These are phyloP conservation scores for Mastacembelus armatus DNA, from an alignment of 2,797 vertebrate genomes.

Conservation along the genomic window DNA sequence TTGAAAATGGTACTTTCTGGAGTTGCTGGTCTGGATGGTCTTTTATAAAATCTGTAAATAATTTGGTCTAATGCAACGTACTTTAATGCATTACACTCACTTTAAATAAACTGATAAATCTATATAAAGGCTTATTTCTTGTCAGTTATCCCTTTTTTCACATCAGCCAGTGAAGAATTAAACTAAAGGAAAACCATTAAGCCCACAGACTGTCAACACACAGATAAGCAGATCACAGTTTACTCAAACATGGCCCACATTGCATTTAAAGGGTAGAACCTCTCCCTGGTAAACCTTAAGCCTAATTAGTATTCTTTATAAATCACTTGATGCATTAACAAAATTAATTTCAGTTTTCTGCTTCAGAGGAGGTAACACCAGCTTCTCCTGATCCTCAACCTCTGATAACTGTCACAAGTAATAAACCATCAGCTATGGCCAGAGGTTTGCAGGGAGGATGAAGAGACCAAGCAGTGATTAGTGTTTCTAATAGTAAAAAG, in stretches of 20 bases:
- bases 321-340: slow-evolving; percentile 13
- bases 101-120: too few relatives aligned
- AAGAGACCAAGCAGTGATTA: slow-evolving; percentile 33
- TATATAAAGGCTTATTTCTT: too few relatives aligned
- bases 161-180: background rate
- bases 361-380: slow-evolving; percentile 28
- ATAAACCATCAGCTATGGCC: slow-evolving; percentile 14
- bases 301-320: slow-evolving; percentile 37
- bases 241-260: background rate
- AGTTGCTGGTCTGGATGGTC: slow-evolving; percentile 2
- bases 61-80: too few relatives aligned
- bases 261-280: slow-evolving; percentile 17
- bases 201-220: background rate
- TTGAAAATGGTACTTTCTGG: background rate
- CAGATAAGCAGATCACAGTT: slow-evolving; percentile 16
- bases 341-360: slow-evolving; percentile 57
- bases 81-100: background rate
- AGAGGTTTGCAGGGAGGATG: slow-evolving; percentile 21
- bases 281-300: slow-evolving; percentile 10
- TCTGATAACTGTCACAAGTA: slow-evolving; percentile 49
- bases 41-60: slow-evolving; percentile 2
- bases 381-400: slow-evolving; percentile 28
- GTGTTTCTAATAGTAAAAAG: slow-evolving; percentile 21
- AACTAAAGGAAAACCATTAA: background rate
- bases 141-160: background rate